Evolutionary conservation across 2,888 invertebrate species (phyloP).

Genomic region (Myathropa florea): DNA sequence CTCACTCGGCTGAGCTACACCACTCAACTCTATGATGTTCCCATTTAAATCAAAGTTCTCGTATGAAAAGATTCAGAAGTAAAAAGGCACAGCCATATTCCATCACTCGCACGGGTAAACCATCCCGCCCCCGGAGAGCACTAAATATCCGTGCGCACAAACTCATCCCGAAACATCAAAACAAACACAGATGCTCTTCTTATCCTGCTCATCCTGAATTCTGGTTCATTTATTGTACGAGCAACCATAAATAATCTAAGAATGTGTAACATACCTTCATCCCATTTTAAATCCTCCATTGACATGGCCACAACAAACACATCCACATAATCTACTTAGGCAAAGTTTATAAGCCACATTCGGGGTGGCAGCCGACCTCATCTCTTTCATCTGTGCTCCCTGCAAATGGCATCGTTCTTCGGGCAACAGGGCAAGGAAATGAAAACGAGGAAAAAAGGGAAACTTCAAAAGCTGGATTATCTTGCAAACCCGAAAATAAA

Average conservation of each 20-base stretch:
- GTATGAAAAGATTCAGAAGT: background rate
- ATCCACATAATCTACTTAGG: conserved; percentile 63
- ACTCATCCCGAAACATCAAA: background rate
- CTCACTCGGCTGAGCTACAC: too few species aligned
- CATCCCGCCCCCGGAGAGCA: background rate
- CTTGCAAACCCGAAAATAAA: conserved; percentile 58
- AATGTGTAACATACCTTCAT: conserved; percentile 59
- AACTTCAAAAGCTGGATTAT: conserved; percentile 62
- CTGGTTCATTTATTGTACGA: conserved; percentile 41
- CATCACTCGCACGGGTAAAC: background rate
- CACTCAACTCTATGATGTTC: background rate
- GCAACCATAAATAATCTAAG: conserved; percentile 43
- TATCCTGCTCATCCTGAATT: conserved; percentile 6
- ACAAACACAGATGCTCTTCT: conserved; percentile 17
- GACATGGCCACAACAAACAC: conserved; percentile 62
- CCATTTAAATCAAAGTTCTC: background rate
- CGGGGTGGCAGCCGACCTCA: conserved; percentile 25
- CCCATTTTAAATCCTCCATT: conserved; percentile 59
- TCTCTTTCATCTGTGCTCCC: conserved; percentile 26
- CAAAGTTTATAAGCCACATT: conserved; percentile 58
- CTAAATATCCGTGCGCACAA: background rate
- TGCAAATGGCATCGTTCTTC: conserved; percentile 29
- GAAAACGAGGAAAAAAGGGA: background rate
- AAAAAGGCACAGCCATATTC: background rate
- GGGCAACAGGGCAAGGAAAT: background rate